These are phyloP conservation scores for Megaleporinus macrocephalus DNA, from an alignment of 2,113 vertebrate genomes.

Conservation along the genomic window DNA sequence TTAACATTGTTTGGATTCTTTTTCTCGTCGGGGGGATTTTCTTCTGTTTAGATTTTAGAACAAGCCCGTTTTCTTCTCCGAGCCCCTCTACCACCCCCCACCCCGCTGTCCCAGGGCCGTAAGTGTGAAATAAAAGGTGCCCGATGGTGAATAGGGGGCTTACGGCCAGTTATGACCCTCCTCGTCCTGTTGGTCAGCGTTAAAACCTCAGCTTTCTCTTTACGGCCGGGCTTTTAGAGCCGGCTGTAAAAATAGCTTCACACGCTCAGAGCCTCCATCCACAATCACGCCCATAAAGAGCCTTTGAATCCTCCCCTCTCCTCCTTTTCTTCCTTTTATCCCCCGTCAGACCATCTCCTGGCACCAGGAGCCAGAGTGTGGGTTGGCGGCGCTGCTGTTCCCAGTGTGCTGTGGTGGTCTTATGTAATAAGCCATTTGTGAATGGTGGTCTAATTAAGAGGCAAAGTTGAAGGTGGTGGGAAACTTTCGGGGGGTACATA, in stretches of 20 bases:
- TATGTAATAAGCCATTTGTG: constrained; percentile 17
- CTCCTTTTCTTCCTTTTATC: constrained; percentile 31
- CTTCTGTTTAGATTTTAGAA: too few relatives aligned
- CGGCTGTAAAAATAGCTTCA: constrained; percentile 79
- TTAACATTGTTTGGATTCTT: too few relatives aligned
- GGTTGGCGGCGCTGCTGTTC: background rate
- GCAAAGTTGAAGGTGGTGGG: background rate
- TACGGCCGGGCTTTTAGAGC: constrained; percentile 63
- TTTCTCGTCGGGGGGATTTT: too few relatives aligned
- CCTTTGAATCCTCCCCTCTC: constrained; percentile 65
- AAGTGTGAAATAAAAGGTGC: background rate
- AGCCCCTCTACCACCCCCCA: too few relatives aligned
- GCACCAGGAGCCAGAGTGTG: background rate
- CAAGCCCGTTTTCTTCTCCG: background rate
- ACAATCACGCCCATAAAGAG: constrained; percentile 75
- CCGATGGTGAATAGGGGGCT: background rate
- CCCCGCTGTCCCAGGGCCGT: background rate
- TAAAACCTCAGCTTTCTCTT: constrained; percentile 41
- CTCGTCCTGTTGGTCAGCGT: constrained; percentile 13
- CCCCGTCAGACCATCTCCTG: constrained; percentile 1
- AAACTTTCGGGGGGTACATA: background rate
- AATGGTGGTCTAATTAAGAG: constrained; percentile 7
- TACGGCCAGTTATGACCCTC: constrained; percentile 21
- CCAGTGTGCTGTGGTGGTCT: constrained; percentile 2
- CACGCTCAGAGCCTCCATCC: constrained; percentile 73